Evolutionary conservation across 2,888 invertebrate genomes (phyloP), one percentile per base, ranked within the genome.

Genomic region (Erebia epiphron): DNA sequence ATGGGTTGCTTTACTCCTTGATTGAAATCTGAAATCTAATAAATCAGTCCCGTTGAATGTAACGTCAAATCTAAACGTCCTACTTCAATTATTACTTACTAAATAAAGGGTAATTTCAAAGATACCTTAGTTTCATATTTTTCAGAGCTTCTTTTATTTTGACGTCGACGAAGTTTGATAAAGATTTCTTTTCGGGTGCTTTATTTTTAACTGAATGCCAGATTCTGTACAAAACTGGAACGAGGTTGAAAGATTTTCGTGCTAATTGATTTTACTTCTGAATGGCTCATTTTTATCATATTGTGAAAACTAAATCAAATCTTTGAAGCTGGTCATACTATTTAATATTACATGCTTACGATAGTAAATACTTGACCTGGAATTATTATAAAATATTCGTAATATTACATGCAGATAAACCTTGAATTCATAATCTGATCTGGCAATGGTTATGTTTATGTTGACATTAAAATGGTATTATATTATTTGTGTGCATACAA

Each of bases 151-250:
- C 13, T 11, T 11, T 16, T 16, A 7, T 8, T 52, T 16, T 52
- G 1, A 52, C 2, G 10, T 16, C 9, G 16, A 61, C 43, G 43
- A 43, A 2, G n/a, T n/a, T 43, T 26, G 4, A 35, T 52, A n/a
- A n/a, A n/a, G n/a, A 64, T 75, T 77, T 67, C 57, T 71, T 60
- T 62, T 62, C 41, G 46, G 49, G 56, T 13, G 21, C 14, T 72
- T 76, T 86, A 85, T 86, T 83, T 81, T 79, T 86, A 85, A 81
- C 76, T 77, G 75, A 74, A 75, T 74, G 73, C 79, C 79, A 79
- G 79, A 80, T 80, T 80, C 77, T 76, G 69, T 71, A 71, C 69
- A 73, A 79, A 87, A 80, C 77, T 84, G 81, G 87, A 82, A 81
- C 84, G 82, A 88, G 86, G 87, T 77, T 84, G 73, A 73, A 78